Base-by-base conservation (phyloP, 1,140 invertebrate species). In the Tribolium castaneum region DNA sequence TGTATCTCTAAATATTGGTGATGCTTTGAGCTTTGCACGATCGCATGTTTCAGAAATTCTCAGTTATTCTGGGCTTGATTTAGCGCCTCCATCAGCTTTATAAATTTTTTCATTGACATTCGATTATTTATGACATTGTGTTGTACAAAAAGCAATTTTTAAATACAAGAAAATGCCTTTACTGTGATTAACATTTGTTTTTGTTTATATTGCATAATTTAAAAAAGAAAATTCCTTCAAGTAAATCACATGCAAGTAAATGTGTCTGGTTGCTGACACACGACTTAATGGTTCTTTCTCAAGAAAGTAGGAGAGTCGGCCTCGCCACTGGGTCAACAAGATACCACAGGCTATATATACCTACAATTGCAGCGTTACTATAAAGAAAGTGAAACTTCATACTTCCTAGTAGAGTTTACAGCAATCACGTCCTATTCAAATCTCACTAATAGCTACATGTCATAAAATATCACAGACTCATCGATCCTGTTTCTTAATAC, bases 301-400 rank as follows among this genome's bases (percentile, higher is more conserved):
- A 80, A 39, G 77, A 80, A 80, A 80, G 80, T 80, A 80, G 80
- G 80, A 78, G 80, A 80, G 77, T 78, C 77, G 80, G 80, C 72
- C 80, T 76, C 73, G 80, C 49, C 54, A 80, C 72, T 80, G 71
- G 80, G 80, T 80, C 80, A 80, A 25, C 74, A 22, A 45, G 77
- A 75, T 80, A 78, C 66, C 39, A 62, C 45, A 71, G 54, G 70
- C 14, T 19, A 9, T 16, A 54, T 54, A 4, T 45, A 45, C 16
- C 16, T 45, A 72, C 70, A 72, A 72, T 72, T 72, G 50, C 70
- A 72, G 13, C 70, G 50, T 72, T 72, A 72, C 50, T 72, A 25
- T 50, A 72, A 80, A 80, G 80, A 80, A 80, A 80, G 80, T 80
- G 80, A 80, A 80, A 80, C 78, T 80, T 80, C 77, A 71, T 80